These are phyloP conservation scores for Cephus spinipes DNA, from an alignment of 2,888 invertebrate species.

Conservation along the genomic window DNA sequence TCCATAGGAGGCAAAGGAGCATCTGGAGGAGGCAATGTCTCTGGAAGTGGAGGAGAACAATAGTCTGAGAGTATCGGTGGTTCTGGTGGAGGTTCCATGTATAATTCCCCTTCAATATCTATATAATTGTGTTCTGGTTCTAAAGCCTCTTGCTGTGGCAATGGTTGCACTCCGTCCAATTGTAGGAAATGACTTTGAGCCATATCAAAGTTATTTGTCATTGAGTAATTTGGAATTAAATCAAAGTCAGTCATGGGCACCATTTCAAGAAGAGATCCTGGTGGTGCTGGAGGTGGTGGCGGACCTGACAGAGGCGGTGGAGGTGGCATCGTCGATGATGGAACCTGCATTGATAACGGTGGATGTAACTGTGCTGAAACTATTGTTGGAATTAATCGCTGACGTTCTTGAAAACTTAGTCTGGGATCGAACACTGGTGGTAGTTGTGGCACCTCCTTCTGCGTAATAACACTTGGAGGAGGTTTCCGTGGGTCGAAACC, in stretches of 20 bases:
- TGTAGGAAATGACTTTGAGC: neutral
- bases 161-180: neutral
- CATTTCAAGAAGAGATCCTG: neutral
- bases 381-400: constrained; percentile 20
- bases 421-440: constrained; percentile 44
- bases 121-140: neutral
- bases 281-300: constrained; percentile 12
- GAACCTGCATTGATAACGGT: constrained; percentile 10
- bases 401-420: constrained; percentile 32
- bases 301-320: constrained; percentile 21
- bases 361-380: constrained; percentile 10
- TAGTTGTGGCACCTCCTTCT: constrained; percentile 36
- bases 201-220: neutral
- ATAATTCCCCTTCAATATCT: neutral
- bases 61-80: neutral
- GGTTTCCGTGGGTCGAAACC: constrained; percentile 36
- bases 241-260: neutral
- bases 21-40: neutral
- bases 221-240: neutral
- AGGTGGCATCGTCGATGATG: constrained; percentile 15
- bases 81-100: neutral
- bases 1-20: neutral
- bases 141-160: neutral
- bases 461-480: constrained; percentile 7
- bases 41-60: neutral